Evolutionary conservation across 2,113 vertebrate genomes (phyloP).

Genomic region (Castor canadensis): DNA sequence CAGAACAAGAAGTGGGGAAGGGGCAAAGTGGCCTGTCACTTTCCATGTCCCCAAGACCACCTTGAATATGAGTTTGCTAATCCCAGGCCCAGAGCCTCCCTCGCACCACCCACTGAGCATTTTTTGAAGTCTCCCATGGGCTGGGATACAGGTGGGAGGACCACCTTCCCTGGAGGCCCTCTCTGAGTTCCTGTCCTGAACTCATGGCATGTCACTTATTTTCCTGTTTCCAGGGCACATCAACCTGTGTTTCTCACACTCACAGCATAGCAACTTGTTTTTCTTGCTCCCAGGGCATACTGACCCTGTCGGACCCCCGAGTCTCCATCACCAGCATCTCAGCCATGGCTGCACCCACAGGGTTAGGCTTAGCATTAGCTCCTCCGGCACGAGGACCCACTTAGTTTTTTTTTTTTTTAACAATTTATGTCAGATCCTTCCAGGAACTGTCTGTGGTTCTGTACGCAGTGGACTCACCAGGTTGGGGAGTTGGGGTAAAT

Average conservation of each 20-base stretch:
- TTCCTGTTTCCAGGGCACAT: not conserved
- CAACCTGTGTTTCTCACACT: not conserved
- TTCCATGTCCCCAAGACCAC: not conserved
- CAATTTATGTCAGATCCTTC: not conserved
- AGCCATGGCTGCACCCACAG: rapidly evolving
- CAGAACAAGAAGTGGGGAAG: not conserved
- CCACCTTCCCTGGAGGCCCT: not conserved
- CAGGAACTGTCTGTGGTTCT: no score
- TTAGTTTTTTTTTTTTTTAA: not conserved
- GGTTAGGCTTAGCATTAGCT: not conserved
- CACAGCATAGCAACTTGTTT: no score
- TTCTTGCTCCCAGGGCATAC: not conserved
- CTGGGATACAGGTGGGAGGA: not conserved
- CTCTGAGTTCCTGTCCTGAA: not conserved
- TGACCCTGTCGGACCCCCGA: not conserved
- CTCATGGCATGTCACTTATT: no score
- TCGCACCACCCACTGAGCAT: not conserved
- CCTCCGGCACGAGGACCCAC: not conserved
- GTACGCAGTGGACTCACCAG: not conserved
- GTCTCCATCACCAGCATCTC: not conserved
- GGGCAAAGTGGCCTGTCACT: not conserved
- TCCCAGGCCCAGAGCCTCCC: not conserved
- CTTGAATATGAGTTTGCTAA: not conserved
- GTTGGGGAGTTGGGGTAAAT: not conserved
- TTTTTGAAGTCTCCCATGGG: not conserved